Evolutionary conservation across 2,888 invertebrate genomes (phyloP).

Genomic region (Chymomyza fuscimana): DNA sequence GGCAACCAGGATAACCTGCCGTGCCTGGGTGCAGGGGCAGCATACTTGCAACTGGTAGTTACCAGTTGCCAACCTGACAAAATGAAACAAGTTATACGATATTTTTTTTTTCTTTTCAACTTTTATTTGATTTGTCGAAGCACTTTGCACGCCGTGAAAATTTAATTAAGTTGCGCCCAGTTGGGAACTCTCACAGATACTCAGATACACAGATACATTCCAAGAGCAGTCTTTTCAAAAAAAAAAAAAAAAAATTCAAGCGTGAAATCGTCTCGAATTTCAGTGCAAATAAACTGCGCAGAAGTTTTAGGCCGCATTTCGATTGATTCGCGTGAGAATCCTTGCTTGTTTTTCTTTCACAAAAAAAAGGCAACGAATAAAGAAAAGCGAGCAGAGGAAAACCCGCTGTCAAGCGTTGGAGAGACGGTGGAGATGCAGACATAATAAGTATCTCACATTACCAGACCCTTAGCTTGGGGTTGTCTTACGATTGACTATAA

Average conservation of each 20-base stretch:
- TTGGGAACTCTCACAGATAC: conserved; percentile 27
- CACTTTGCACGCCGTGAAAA: conserved; percentile 56
- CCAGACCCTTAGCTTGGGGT: conserved; percentile 57
- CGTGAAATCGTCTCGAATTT: conserved; percentile 65
- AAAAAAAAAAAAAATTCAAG: conserved; percentile 38
- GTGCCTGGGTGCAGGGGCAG: conserved; percentile 1
- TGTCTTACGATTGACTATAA: conserved; percentile 54
- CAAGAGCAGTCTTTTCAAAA: conserved; percentile 24
- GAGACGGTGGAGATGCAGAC: neutral
- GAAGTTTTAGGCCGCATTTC: conserved; percentile 35
- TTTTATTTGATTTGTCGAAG: conserved; percentile 63
- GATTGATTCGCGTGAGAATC: conserved; percentile 69
- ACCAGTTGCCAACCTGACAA: conserved; percentile 50
- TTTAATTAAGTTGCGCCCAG: conserved; percentile 73
- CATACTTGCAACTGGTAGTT: neutral
- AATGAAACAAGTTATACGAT: conserved; percentile 74
- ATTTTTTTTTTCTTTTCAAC: conserved; percentile 52
- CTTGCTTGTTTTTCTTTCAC: conserved; percentile 61
- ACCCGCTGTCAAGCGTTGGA: neutral
- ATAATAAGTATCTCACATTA: conserved; percentile 48
- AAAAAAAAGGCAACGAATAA: conserved; percentile 34
- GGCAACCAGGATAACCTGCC: conserved; percentile 48
- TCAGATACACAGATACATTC: neutral
- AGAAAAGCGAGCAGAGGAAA: conserved; percentile 11
- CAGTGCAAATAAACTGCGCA: conserved; percentile 64